Evolutionary conservation across 2,797 vertebrate genomes (phyloP).

Genomic region (Muraenolepis orangiensis): DNA sequence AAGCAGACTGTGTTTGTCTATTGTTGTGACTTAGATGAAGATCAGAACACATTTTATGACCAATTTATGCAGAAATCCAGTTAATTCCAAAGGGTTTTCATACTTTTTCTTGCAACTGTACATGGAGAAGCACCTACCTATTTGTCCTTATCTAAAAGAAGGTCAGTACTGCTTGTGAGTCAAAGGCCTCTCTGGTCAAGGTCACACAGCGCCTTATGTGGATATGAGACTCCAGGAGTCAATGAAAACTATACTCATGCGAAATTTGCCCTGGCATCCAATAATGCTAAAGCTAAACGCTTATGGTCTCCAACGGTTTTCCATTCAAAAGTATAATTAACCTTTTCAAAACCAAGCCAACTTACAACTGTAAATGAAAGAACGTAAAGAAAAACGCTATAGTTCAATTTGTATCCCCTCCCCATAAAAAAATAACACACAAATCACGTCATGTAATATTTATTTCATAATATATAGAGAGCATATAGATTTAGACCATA

Average conservation of each 20-base stretch:
- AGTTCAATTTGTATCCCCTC: neutral
- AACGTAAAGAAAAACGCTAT: neutral
- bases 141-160: no score
- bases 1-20: no score
- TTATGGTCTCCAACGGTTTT: neutral
- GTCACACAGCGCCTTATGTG: neutral
- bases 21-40: no score
- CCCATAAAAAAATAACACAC: neutral
- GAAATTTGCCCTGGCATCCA: no score
- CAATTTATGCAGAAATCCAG: no score
- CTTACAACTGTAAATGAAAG: neutral
- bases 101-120: no score
- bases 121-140: no score
- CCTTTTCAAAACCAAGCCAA: neutral
- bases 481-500: no score
- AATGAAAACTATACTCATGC: no score
- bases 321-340: neutral
- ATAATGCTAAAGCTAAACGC: no score
- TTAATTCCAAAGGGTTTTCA: no score
- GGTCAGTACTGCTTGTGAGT: neutral
- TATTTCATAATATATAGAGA: slow-evolving; percentile 49
- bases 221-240: neutral
- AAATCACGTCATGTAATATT: neutral
- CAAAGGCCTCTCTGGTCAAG: neutral
- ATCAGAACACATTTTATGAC: no score